Evolutionary conservation across 2,888 invertebrate genomes (phyloP), one percentile per base, ranked within the genome.

Genomic region (Spisula solida): DNA sequence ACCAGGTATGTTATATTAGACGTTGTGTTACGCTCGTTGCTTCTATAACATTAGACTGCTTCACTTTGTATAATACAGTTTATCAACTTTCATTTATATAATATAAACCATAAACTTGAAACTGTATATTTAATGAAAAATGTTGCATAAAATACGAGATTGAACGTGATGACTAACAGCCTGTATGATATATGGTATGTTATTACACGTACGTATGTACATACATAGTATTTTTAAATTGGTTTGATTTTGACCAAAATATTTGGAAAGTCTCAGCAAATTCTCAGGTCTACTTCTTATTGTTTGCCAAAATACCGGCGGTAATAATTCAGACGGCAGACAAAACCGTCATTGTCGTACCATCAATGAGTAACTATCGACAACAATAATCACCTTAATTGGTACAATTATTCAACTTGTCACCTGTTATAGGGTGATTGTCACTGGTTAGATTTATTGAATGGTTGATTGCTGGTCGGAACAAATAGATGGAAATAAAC

Each of bases 401-500:
- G 51, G 84, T 66, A 31, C 66, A 84, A 84, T 84, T 84, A 84
- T 84, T 84, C 75, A 84, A 75, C 75, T 75, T 84, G 78, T 84
- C 75, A 84, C 48, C 31, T 31, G 12, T 8, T 41, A 78, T 34
- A 20, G 48, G n/a, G 12, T 12, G 47, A 66, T 82, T 82, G 82
- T 82, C 41, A 16, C 18, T 75, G 75, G 6, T 70, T 12, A 16
- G 29, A 25, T 78, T 51, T 83, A 83, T 83, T 75, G 51, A 66
- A 25, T 66, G 25, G 60, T 66, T n/a, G 25, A 66, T 66, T 25
- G 25, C 60, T n/a, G 8, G 25, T 66, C 25, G 41, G 41, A 41
- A 41, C 41, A 41, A 41, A 41, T 41, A 66, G 0, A 10, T n/a
- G 25, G n/a, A 66, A 66, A 25, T 66, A 66, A 8, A 4, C 25